phyloP scores from a whole-genome alignment of 1,140 invertebrate species.

The Eumeta japonica region DNA sequence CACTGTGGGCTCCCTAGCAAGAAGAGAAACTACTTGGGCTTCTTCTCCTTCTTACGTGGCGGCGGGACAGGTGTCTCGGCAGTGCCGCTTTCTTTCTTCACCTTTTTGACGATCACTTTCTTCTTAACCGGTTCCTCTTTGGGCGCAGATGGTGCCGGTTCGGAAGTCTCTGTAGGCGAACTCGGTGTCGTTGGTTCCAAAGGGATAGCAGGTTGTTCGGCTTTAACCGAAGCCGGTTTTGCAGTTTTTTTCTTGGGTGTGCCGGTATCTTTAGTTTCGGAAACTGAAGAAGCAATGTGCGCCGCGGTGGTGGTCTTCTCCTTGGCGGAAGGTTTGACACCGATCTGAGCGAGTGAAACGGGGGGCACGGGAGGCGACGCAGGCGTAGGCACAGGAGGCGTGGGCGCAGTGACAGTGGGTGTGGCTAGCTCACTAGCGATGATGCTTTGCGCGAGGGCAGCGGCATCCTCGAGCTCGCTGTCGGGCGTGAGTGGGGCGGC shows the following conservation, averaged over 20 bases:
- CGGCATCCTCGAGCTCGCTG: conserved; percentile 53
- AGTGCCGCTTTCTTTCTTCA: conserved; percentile 34
- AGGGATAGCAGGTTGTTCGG: conserved; percentile 8
- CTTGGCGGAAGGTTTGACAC: conserved; percentile 36
- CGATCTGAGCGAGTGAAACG: conserved; percentile 46
- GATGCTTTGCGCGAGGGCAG: conserved; percentile 43
- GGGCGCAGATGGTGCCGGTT: conserved; percentile 11
- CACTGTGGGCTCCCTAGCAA: too few relatives aligned
- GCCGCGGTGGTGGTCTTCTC: conserved; percentile 29
- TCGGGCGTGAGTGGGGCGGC: conserved; percentile 43
- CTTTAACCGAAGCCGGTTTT: not conserved
- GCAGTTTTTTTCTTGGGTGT: too few relatives aligned
- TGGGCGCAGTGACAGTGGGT: conserved; percentile 32
- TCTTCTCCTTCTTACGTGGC: conserved; percentile 57
- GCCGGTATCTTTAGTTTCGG: conserved; percentile 7
- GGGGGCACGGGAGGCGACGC: conserved; percentile 34
- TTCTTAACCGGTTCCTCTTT: conserved; percentile 27
- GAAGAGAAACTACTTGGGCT: too few relatives aligned
- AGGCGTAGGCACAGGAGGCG: conserved; percentile 18
- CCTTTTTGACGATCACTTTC: conserved; percentile 41
- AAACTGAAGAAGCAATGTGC: conserved; percentile 36
- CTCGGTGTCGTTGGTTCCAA: conserved; percentile 12
- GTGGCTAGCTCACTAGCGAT: conserved; percentile 47
- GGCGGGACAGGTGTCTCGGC: conserved; percentile 44
- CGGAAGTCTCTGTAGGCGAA: conserved; percentile 9